Evolutionary conservation across 2,113 vertebrate species (phyloP), one percentile per base, ranked within the genome.

Genomic region (Archilochus colubris): DNA sequence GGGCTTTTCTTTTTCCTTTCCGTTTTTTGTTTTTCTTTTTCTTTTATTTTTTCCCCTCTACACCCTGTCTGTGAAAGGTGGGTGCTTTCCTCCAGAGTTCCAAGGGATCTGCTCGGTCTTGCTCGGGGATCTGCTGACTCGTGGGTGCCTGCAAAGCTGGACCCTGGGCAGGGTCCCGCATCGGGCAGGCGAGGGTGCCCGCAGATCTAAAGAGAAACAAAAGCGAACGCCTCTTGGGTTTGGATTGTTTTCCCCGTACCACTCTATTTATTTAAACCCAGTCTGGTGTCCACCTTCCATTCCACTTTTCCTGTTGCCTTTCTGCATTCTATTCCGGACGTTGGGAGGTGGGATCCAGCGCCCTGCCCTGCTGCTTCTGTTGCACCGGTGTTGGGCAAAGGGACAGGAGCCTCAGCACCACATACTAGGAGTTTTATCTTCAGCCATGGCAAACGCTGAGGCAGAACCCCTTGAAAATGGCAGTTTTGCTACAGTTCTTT

Each of bases 261-360:
- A 6, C 21, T 6, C 10, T 17, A 0, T 40, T 44, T 18, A 25
- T 72, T 38, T 80, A n/a, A 57, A 25, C 14, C 12, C 51, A 5
- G 31, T 24, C 2, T 12, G 18, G 33, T 61, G 44, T 23, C 10
- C 11, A 9, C 12, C 8, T 43, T n/a, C 24, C 22, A 38, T 36
- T 28, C 27, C 33, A 2, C 28, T 44, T 1, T 4, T n/a, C 40
- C 31, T 13, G 30, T 55, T 11, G 59, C 28, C 22, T 6, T 43
- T 46, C 40, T 27, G 28, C 68, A 0, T n/a, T 1, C 1, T 28
- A 6, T 48, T 27, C 3, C 10, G 25, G 25, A 2, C 1, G 6
- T 1, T 0, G 27, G 24, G 33, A 66, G 44, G 46, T 25, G 54
- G 25, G 36, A 25, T 24, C 6, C 25, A 7, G 38, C 82, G 44